These are phyloP conservation scores for Ferdinandea cuprea DNA, from an alignment of 2,888 invertebrate genomes.

Conservation along the genomic window DNA sequence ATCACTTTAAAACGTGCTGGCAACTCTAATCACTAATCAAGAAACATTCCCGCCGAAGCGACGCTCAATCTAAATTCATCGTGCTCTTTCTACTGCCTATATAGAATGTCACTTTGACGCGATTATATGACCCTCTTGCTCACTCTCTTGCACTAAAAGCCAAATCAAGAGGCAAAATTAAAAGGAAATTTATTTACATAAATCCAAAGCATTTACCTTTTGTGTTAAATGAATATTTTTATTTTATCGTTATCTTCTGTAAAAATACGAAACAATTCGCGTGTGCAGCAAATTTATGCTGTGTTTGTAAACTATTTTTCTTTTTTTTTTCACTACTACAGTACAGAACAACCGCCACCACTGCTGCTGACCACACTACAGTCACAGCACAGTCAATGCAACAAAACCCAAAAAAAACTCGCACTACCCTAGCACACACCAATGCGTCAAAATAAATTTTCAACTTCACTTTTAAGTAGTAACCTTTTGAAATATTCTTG, in stretches of 20 bases:
- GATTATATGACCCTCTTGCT: slow-evolving; percentile 43
- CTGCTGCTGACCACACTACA: slow-evolving; percentile 50
- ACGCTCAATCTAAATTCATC: slow-evolving; percentile 67
- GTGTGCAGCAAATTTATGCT: neutral
- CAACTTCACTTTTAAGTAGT: slow-evolving; percentile 33
- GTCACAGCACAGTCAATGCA: slow-evolving; percentile 69
- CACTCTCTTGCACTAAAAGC: slow-evolving; percentile 40
- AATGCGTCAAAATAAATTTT: slow-evolving; percentile 69
- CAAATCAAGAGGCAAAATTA: slow-evolving; percentile 64
- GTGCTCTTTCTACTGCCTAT: slow-evolving; percentile 35
- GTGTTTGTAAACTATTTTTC: slow-evolving; percentile 1
- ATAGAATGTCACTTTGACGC: slow-evolving; percentile 61
- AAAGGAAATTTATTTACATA: slow-evolving; percentile 57
- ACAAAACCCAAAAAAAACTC: slow-evolving; percentile 54
- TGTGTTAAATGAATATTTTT: slow-evolving; percentile 17
- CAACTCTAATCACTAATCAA: slow-evolving; percentile 65
- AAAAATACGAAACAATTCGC: slow-evolving; percentile 19
- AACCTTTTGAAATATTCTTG: slow-evolving; percentile 7
- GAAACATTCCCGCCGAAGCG: slow-evolving; percentile 78
- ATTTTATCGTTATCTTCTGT: neutral
- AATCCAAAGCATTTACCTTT: slow-evolving; percentile 62
- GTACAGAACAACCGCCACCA: slow-evolving; percentile 41
- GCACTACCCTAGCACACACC: slow-evolving; percentile 43
- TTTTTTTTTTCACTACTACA: neutral
- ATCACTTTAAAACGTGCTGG: slow-evolving; percentile 35